phyloP scores from a whole-genome alignment of 2,113 vertebrate species.

The Atlantisia rogersi region DNA sequence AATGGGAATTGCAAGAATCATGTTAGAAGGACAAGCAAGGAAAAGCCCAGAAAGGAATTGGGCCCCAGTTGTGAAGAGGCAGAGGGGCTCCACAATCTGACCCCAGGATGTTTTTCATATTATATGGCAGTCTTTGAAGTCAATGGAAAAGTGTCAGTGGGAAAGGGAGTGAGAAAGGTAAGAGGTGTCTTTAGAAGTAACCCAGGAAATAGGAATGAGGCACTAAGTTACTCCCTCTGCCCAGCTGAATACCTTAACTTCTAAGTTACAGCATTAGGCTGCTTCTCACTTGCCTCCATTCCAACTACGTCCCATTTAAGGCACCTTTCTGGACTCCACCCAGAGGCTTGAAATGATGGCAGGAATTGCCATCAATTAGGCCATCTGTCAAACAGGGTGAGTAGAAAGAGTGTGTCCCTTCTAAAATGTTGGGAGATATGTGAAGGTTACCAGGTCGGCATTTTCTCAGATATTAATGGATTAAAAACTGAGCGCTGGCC shows the following conservation, averaged over 20 bases:
- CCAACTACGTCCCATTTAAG: not conserved
- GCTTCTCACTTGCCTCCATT: not conserved
- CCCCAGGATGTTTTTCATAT: not conserved
- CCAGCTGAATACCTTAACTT: not conserved
- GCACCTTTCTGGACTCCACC: not conserved
- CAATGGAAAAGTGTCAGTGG: not conserved
- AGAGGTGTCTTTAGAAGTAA: not conserved
- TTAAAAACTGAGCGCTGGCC: constrained; percentile 33
- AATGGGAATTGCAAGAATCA: not conserved
- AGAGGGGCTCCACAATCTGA: not conserved
- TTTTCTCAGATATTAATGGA: constrained; percentile 58
- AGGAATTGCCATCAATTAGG: constrained; percentile 14
- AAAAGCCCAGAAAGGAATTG: not conserved
- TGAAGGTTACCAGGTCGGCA: constrained; percentile 46
- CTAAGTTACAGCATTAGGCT: not conserved
- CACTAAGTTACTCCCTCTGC: not conserved
- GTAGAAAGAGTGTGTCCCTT: constrained; percentile 1
- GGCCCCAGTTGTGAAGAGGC: not conserved
- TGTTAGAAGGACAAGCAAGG: not conserved
- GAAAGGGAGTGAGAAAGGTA: not conserved
- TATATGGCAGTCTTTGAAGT: not conserved
- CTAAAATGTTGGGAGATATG: constrained; percentile 21
- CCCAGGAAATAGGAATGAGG: not conserved
- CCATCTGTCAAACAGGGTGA: constrained; percentile 17
- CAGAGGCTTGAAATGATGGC: not conserved